A percentile compares a stretch with the other conserved stretches of the same genome.
Evolutionary conservation across 2,888 invertebrate genomes (phyloP).

Genomic region (Pammene fasciana): DNA sequence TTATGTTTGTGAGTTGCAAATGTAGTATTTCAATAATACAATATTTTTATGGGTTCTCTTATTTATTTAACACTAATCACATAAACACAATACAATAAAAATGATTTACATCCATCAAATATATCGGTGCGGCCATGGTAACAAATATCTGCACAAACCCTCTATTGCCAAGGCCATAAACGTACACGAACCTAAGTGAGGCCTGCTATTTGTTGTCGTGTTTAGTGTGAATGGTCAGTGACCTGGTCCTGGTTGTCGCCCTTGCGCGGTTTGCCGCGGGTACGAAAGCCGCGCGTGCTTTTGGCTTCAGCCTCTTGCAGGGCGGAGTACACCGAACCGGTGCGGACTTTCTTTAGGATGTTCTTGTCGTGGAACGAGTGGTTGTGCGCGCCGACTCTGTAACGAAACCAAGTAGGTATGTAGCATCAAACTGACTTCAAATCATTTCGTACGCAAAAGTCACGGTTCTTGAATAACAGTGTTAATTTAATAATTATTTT

Average conservation of each 20-base stretch:
- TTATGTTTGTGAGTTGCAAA: too few relatives aligned
- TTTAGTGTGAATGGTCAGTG: too few relatives aligned
- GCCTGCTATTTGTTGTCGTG: too few relatives aligned
- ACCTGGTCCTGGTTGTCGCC: background rate
- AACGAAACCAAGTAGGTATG: background rate
- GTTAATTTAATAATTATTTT: too few relatives aligned
- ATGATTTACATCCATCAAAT: background rate
- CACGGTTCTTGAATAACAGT: too few relatives aligned
- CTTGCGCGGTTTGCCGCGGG: background rate
- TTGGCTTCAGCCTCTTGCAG: conserved; percentile 37
- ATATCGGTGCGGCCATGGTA: too few relatives aligned
- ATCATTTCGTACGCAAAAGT: too few relatives aligned
- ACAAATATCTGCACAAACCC: too few relatives aligned
- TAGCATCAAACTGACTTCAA: too few relatives aligned
- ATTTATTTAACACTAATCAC: background rate
- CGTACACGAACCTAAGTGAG: too few relatives aligned
- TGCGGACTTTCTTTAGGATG: conserved; percentile 32
- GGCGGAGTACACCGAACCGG: conserved; percentile 26
- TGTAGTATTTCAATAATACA: background rate
- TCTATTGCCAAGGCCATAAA: too few relatives aligned
- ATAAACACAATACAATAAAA: background rate
- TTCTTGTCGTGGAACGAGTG: conserved; percentile 35
- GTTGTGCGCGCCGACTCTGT: conserved; percentile 34
- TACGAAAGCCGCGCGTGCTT: background rate
- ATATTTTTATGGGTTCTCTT: background rate